Base-by-base conservation (phyloP, 2,888 invertebrate species). In the Nymphalis c-album region DNA sequence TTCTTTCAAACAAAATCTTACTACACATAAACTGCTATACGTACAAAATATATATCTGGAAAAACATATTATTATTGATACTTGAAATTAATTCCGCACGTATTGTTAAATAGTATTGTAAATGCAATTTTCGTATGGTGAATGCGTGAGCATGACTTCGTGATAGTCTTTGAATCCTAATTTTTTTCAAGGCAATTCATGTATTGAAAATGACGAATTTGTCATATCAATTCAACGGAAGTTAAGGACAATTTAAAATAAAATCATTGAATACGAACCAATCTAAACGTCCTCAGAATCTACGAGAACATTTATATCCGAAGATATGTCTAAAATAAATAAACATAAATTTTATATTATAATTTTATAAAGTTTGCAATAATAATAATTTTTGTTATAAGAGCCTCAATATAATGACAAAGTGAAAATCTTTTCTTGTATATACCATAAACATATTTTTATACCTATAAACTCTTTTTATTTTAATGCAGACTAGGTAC, bases 131-230 rank as follows among this genome's bases (percentile, higher is more conserved):
- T 59, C 64, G 50, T 59, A 59, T 64, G 26, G 59, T 64, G n/a
- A 31, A 60, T 57, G 20, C 65, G 31, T 65, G 53, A 35, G 31
- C 60, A 60, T 65, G 65, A 65, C n/a, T 47, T 65, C 47, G 53
- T 35, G 53, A 55, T 65, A 60, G 46, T n/a, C 46, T 47, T 51
- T 69, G 71, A 67, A 71, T 69, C 55, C 50, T 58, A 71, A 71
- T 67, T 71, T 47, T 40, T 63, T 60, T 64, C 69, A 71, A 71
- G 71, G 71, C 61, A 45, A 67, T 65, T 57, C 60, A 8, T 51
- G 35, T 63, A 59, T 67, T 61, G 47, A 57, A 57, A 62, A 70
- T 70, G 68, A 68, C 60, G 53, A 53, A 47, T 53, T 40, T 64
- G 69, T 69, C 71, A 71, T 64, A 60, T 67, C 57, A 55, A 62